A percentile compares a stretch with the other conserved stretches of the same genome.
These are phyloP conservation scores for Cecidostiba fungosa DNA, from an alignment of 2,888 invertebrate genomes.

Conservation along the genomic window DNA sequence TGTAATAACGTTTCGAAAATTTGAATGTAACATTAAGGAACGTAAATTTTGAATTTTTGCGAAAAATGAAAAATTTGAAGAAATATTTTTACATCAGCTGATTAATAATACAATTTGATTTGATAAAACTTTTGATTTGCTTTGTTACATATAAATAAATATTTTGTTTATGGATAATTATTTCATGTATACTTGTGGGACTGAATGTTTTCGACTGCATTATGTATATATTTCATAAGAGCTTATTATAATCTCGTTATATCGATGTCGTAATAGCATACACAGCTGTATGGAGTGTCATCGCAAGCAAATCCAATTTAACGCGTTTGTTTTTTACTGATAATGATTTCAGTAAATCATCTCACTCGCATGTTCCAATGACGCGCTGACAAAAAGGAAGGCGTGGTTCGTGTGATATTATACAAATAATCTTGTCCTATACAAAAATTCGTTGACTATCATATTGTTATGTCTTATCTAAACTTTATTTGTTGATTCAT, in stretches of 20 bases:
- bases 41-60: too few relatives aligned
- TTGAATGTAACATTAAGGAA: too few relatives aligned
- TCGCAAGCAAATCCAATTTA: not conserved
- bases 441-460: not conserved
- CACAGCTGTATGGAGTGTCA: not conserved
- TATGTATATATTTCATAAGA: not conserved
- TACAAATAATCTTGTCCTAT: not conserved
- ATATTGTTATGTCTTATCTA: too few relatives aligned
- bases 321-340: constrained; percentile 28
- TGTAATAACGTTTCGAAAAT: too few relatives aligned
- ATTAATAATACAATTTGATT: too few relatives aligned
- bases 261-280: not conserved
- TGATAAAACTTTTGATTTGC: not conserved
- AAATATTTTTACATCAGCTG: too few relatives aligned
- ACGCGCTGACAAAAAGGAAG: constrained; percentile 26
- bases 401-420: constrained; percentile 19
- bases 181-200: not conserved
- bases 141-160: not conserved
- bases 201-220: not conserved
- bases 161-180: too few relatives aligned
- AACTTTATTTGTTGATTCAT: too few relatives aligned
- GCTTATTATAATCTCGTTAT: not conserved
- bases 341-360: not conserved
- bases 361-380: not conserved
- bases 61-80: too few relatives aligned